Evolutionary conservation across 1,140 invertebrate species (phyloP), one percentile per base, ranked within the genome.

Genomic region (Solen grandis): DNA sequence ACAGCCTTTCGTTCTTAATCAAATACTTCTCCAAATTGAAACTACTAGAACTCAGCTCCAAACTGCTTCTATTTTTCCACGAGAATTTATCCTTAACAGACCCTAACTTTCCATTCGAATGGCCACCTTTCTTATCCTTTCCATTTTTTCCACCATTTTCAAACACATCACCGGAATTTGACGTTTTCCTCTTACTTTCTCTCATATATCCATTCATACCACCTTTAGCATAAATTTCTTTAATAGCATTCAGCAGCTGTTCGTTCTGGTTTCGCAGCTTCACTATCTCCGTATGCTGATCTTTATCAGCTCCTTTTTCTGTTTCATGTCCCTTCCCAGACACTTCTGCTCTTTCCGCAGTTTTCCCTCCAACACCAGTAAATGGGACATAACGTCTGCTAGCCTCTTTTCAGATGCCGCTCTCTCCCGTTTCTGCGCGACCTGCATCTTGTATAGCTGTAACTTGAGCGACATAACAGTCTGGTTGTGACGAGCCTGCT

Each of bases 161-260:
- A 31, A 25, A 33, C 8, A 25, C 36, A 29, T 80, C 77, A 19
- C 1, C 25, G 22, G 25, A 22, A 59, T 38, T 59, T 38, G 55
- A 54, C 54, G 41, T 72, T 52, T 55, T 72, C 5, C 59, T 54
- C 22, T 41, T 25, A 14, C 60, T 59, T 38, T 78, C 76, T 22
- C 76, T 38, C 68, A 80, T 72, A 29, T 80, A 80, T 52, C 77
- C 77, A 65, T 80, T 80, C 77, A 80, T 80, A 16, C 77, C 77
- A 14, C 77, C 77, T 29, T 80, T 46, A 33, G 77, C 77, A 80
- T 35, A 80, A n/a, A 80, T 80, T 55, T 80, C 77, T 22, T 65
- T 72, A 13, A 80, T 80, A 4, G 68, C 57, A 62, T 80, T 80
- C 33, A 80, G 35, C 27, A 80, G 36, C 31, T 80, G 77, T 35